A percentile compares a stretch with the other conserved stretches of the same genome.
phyloP scores from a whole-genome alignment of 2,888 invertebrate genomes.

The Aporophyla lueneburgensis region DNA sequence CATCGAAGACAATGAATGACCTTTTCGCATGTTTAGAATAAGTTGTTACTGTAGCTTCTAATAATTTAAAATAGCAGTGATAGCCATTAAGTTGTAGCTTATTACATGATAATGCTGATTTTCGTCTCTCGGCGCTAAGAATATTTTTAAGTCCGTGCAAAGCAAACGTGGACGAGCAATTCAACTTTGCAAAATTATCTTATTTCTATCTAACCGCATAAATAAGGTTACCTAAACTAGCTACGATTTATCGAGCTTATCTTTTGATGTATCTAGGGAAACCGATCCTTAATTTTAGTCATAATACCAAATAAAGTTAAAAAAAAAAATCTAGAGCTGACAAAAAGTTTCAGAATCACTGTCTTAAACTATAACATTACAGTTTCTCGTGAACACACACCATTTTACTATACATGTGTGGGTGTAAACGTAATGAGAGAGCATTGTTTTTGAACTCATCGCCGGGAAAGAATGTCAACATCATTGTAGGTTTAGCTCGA shows the following conservation, averaged over 20 bases:
- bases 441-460: conserved; percentile 61
- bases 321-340: not conserved
- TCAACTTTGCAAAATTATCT: too few relatives aligned
- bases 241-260: too few relatives aligned
- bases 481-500: conserved; percentile 42
- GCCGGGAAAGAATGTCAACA: conserved; percentile 64
- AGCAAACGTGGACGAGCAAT: too few relatives aligned
- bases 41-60: not conserved
- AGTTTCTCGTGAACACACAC: conserved; percentile 52
- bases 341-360: conserved; percentile 30
- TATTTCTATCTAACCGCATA: too few relatives aligned
- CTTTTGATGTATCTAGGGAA: too few relatives aligned
- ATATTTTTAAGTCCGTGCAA: too few relatives aligned
- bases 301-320: too few relatives aligned
- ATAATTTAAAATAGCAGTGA: not conserved
- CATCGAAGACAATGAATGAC: not conserved
- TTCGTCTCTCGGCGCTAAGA: too few relatives aligned
- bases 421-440: conserved; percentile 51
- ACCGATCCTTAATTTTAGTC: too few relatives aligned
- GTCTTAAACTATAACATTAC: conserved; percentile 51
- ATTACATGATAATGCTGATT: not conserved
- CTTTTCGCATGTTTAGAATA: not conserved
- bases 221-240: too few relatives aligned
- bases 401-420: conserved; percentile 18
- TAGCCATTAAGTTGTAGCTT: not conserved